phyloP scores from a whole-genome alignment of 1,140 invertebrate genomes.

The Streblospio benedicti region DNA sequence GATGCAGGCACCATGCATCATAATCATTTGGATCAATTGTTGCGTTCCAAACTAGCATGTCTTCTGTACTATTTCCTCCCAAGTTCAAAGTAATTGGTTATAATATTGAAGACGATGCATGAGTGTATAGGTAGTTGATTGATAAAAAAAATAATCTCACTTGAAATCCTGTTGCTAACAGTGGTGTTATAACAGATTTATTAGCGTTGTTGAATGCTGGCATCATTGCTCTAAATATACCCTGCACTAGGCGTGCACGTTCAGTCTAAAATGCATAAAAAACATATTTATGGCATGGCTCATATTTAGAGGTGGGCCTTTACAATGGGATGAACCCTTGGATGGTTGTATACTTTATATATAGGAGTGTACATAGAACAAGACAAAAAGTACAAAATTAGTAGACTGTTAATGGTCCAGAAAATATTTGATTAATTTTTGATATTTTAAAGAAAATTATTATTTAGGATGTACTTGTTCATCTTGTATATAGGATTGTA shows the following conservation, averaged over 20 bases:
- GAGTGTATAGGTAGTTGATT: neutral
- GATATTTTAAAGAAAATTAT: too few species aligned
- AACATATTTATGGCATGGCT: too few species aligned
- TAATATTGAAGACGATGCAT: neutral
- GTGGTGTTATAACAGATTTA: constrained; percentile 34
- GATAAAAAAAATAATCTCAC: constrained; percentile 15
- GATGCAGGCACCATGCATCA: too few species aligned
- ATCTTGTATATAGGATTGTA: too few species aligned
- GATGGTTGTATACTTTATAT: too few species aligned
- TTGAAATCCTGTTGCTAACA: constrained; percentile 37
- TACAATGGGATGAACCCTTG: too few species aligned
- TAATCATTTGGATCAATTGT: neutral
- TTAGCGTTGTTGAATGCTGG: constrained; percentile 33
- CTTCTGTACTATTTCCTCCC: neutral
- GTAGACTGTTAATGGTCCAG: too few species aligned
- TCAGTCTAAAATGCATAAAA: constrained; percentile 4
- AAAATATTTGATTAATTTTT: too few species aligned
- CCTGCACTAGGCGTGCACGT: constrained; percentile 22
- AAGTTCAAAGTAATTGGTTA: neutral
- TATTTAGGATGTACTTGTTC: too few species aligned
- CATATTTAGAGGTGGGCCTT: too few species aligned
- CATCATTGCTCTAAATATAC: constrained; percentile 34
- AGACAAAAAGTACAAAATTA: too few species aligned
- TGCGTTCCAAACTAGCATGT: neutral
- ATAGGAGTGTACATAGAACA: too few species aligned